A percentile compares a stretch with the other conserved stretches of the same genome.
These are phyloP conservation scores for Hiodon alosoides DNA, from an alignment of 2,113 vertebrate species.

Conservation along the genomic window DNA sequence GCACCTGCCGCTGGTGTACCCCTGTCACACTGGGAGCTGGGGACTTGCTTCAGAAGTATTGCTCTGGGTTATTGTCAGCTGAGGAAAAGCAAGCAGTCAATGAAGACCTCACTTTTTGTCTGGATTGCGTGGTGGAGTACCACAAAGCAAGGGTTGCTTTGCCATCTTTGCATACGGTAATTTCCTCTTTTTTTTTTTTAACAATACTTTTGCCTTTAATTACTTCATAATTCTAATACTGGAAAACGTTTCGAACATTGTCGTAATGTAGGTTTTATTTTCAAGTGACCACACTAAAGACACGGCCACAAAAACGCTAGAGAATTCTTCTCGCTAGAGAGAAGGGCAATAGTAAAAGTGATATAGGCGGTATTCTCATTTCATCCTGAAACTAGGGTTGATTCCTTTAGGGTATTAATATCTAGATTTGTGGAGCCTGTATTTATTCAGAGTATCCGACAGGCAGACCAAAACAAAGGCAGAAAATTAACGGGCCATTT, in stretches of 20 bases:
- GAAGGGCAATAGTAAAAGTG: too few relatives aligned
- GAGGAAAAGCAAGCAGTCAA: constrained; percentile 54
- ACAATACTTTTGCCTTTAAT: not conserved
- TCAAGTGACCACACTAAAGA: too few relatives aligned
- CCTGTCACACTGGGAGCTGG: constrained; percentile 44
- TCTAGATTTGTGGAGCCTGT: too few relatives aligned
- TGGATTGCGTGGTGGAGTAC: constrained; percentile 76
- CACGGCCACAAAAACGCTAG: too few relatives aligned
- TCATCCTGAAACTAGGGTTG: too few relatives aligned
- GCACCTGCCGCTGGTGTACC: constrained; percentile 76
- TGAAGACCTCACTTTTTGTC: constrained; percentile 71
- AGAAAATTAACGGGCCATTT: not conserved
- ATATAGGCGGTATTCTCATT: too few relatives aligned
- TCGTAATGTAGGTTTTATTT: too few relatives aligned
- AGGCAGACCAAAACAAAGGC: not conserved
- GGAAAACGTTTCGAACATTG: too few relatives aligned
- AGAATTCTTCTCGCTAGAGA: too few relatives aligned
- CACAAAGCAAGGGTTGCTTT: constrained; percentile 65
- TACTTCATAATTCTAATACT: too few relatives aligned
- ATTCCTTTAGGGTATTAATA: too few relatives aligned
- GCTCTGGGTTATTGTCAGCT: constrained; percentile 26
- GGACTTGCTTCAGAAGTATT: constrained; percentile 59
- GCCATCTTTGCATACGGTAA: constrained; percentile 66
- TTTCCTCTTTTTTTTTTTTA: not conserved
- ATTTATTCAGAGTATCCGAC: too few relatives aligned